These are phyloP conservation scores for Galaxias olidus DNA, from an alignment of 2,797 vertebrate species.

Conservation along the genomic window DNA sequence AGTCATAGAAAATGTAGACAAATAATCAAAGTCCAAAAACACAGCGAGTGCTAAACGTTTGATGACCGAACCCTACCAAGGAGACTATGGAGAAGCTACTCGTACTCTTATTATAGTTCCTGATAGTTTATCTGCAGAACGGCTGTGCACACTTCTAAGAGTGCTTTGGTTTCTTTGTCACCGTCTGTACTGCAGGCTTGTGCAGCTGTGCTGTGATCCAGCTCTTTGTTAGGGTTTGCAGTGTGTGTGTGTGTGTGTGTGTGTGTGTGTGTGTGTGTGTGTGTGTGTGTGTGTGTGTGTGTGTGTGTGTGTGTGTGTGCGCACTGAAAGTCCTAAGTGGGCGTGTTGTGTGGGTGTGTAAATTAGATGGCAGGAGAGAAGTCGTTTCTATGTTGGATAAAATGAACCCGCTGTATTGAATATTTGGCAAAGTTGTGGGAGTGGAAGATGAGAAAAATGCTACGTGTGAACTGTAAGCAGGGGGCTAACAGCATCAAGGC, in stretches of 20 bases:
- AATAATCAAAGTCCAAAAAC: too few species aligned
- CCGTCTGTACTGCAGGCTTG: slow-evolving; percentile 16
- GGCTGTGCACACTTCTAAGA: too few species aligned
- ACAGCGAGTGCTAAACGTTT: too few species aligned
- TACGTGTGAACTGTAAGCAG: background rate
- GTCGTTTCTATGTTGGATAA: slow-evolving; percentile 1
- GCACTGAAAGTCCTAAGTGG: slow-evolving; percentile 10
- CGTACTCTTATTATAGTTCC: too few species aligned
- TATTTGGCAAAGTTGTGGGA: background rate
- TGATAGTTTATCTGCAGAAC: too few species aligned
- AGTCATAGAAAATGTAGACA: too few species aligned
- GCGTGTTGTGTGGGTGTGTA: background rate
- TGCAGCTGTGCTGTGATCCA: slow-evolving; percentile 53
- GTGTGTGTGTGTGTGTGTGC: background rate
- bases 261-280: background rate
- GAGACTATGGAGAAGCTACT: too few species aligned
- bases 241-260: slow-evolving; percentile 12
- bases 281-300: background rate
- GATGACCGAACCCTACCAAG: too few species aligned
- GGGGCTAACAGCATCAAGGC: background rate
- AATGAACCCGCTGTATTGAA: slow-evolving; percentile 5
- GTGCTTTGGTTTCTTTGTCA: too few species aligned
- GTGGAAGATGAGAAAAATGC: background rate
- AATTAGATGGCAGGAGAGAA: slow-evolving; percentile 5
- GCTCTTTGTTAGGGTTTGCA: slow-evolving; percentile 24